Evolutionary conservation across 37 sponge, comb jelly and placozoan genomes (phyloP).

Genomic region (Oscarella lobularis): DNA sequence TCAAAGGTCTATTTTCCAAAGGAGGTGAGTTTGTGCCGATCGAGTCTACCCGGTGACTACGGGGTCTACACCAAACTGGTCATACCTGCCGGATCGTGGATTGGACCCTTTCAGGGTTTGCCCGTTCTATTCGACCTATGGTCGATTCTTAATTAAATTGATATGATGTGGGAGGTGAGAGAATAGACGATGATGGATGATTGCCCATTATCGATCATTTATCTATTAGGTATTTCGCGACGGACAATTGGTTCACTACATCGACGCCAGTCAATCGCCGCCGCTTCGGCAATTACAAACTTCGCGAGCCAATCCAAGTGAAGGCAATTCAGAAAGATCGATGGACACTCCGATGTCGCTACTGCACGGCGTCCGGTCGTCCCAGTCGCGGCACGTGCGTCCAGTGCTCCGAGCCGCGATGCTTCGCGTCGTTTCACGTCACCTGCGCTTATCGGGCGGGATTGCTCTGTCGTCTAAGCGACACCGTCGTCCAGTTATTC

Average conservation of each 20-base stretch:
- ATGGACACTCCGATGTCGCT: slow-evolving; percentile 27
- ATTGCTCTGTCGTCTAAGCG: background rate
- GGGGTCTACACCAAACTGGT: background rate
- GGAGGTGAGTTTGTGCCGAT: background rate
- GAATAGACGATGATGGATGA: too few relatives aligned
- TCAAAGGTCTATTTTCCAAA: background rate
- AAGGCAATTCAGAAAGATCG: slow-evolving; percentile 22
- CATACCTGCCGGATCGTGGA: background rate
- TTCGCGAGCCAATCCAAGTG: slow-evolving; percentile 41
- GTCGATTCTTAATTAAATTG: background rate
- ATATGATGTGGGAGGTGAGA: background rate
- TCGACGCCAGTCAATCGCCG: background rate
- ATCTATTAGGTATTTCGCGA: background rate
- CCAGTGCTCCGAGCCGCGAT: slow-evolving; percentile 40
- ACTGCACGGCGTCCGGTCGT: slow-evolving; percentile 7
- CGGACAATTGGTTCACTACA: background rate
- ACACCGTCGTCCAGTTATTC: background rate
- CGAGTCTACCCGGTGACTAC: background rate
- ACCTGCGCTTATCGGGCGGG: slow-evolving; percentile 51
- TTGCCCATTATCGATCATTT: background rate
- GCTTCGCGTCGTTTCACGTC: slow-evolving; percentile 67
- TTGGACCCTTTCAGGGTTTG: background rate
- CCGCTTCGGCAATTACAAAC: slow-evolving; percentile 30
- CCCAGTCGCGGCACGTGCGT: slow-evolving; percentile 37
- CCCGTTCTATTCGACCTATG: background rate